Conservation (phyloP, 2,888 invertebrate species). For the Asteroscopus sphinx region DNA sequence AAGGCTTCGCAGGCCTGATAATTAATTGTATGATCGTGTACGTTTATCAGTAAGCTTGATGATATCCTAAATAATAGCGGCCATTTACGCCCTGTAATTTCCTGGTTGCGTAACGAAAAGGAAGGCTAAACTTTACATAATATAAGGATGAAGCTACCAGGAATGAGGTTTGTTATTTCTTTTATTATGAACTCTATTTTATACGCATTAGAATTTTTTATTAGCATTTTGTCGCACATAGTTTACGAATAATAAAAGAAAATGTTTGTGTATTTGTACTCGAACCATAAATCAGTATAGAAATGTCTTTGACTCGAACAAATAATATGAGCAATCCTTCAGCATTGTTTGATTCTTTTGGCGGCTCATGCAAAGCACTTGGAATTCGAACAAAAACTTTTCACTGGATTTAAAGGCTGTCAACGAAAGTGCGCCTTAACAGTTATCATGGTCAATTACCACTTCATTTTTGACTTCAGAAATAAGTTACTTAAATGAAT, state of each 20-base stretch:
- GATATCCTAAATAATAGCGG: slow-evolving; percentile 57
- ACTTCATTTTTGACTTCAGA: slow-evolving; percentile 51
- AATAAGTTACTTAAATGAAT: slow-evolving; percentile 48
- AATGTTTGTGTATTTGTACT: no score
- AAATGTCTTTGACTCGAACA: no score
- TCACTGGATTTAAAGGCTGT: slow-evolving; percentile 41
- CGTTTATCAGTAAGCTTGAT: slow-evolving; percentile 53
- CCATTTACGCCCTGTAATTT: slow-evolving; percentile 49
- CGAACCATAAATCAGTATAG: no score
- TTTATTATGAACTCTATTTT: not conserved
- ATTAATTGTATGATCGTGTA: slow-evolving; percentile 52
- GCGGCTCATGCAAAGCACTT: slow-evolving; percentile 7
- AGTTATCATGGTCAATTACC: slow-evolving; percentile 57
- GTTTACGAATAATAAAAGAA: not conserved
- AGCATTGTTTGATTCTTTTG: slow-evolving; percentile 20
- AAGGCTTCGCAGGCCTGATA: slow-evolving; percentile 26
- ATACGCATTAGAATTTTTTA: no score
- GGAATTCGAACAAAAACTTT: slow-evolving; percentile 35
- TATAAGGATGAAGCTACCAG: slow-evolving; percentile 15
- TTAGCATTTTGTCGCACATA: no score
- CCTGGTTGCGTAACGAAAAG: slow-evolving; percentile 47
- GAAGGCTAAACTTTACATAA: slow-evolving; percentile 40
- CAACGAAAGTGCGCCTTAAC: slow-evolving; percentile 43
- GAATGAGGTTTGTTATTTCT: not conserved
- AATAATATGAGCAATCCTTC: slow-evolving; percentile 9